Evolutionary conservation across 1,140 invertebrate species (phyloP), one percentile per base, ranked within the genome.

Genomic region (Leptinotarsa defecta): DNA sequence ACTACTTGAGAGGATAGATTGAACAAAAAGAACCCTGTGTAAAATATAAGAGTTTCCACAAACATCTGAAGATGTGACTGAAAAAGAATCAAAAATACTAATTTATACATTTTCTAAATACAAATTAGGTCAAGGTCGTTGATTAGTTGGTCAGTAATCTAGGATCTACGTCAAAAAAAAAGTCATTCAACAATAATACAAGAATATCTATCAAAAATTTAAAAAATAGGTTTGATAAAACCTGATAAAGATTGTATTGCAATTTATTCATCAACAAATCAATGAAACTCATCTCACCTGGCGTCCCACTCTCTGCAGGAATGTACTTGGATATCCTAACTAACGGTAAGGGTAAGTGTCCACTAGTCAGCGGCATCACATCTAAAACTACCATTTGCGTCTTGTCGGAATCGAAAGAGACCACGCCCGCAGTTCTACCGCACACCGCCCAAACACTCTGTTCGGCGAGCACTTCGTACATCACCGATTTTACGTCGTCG

Each of bases 401-500:
- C 61, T 88, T 87, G 13, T 86, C 84, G 34, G 68, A 48, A 77
- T 94, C 93, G 86, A 96, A 90, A 11, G 91, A 93, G 67, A 96
- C 91, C 17, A 96, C 94, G 68, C 94, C 95, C 77, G 95, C 93
- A 72, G 94, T 95, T 75, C 93, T 89, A 61, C 95, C 95, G 84
- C 94, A 94, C 15, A 98, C 92, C 4, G 94, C 95, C 96, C 96
- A 98, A 88, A 96, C 92, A 27, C 92, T 93, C 84, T 95, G 94
- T 86, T 97, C 96, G 34, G 94, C 94, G 48, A 96, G 85, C 11
- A 98, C 94, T 86, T 98, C 95, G 84, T 98, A 98, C 94, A 97
- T 97, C 1, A 98, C 88, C 77, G 94, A 92, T 73, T 88, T 79
- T 8, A 70, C 62, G 48, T 77, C 63, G 48, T 65, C 74, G 13